Conservation (phyloP, 1,140 invertebrate genomes). For the Calliopsis andreniformis region DNA sequence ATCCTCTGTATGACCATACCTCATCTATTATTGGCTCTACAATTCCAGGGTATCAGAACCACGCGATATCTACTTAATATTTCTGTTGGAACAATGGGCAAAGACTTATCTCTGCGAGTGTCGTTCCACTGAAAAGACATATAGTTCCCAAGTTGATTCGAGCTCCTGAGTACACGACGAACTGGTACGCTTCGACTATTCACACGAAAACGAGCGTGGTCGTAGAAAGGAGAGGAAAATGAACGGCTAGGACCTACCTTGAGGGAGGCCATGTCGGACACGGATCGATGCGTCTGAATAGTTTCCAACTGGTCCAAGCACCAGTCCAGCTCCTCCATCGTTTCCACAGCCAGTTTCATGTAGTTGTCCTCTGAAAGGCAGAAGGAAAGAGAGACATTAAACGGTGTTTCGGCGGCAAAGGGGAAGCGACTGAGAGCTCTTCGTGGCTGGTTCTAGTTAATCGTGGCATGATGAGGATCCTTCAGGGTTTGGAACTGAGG, state of each 20-base stretch:
- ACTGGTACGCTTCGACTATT: background rate
- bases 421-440: background rate
- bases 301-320: constrained; percentile 99
- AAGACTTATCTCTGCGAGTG: background rate
- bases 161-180: background rate
- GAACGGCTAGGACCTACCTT: constrained; percentile 86
- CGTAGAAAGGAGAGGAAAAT: background rate
- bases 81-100: too few species aligned
- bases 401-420: background rate
- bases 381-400: constrained; percentile 15
- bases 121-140: background rate
- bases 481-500: background rate
- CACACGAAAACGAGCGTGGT: constrained; percentile 14
- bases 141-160: too few species aligned
- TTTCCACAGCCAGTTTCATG: constrained; percentile 96
- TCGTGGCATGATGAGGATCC: background rate
- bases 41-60: too few species aligned
- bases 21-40: too few species aligned
- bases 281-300: constrained; percentile 99
- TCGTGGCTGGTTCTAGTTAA: background rate
- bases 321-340: constrained; percentile 99
- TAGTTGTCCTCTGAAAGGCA: constrained; percentile 92
- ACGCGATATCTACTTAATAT: too few species aligned
- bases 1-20: too few species aligned
- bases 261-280: constrained; percentile 99